Base-by-base conservation (phyloP, 37 sponge, comb jelly and placozoan genomes). In the Trichoplax adhaerens region DNA sequence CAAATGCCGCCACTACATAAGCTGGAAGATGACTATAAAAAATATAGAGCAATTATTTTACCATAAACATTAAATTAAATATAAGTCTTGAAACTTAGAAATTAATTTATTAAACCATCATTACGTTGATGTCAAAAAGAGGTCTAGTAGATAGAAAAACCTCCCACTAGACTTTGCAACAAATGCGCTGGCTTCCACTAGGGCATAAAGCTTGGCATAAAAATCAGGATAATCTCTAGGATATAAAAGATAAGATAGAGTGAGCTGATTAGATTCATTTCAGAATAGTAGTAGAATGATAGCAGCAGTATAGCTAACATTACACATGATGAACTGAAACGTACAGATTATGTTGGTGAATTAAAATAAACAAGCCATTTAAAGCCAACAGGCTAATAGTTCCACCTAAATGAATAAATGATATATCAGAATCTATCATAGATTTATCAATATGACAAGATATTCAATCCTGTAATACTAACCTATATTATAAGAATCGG, bases 1-100 rank as follows among this genome's bases (percentile, higher is more conserved):
- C 75, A 71, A 91, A 97, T 7, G 99, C 87, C 65, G 99, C 93
- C 6, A 92, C 87, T 60, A 97, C 55, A 74, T 97, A 97, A 53
- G 85, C 83, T 4, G 99, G 87, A 29, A 97, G 82, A 63, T 89
- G 94, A 0, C 91, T 91, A 57, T 48, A 68, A 47, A 46, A 50
- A n/a, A 12, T 3, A 50, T 65, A 57, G 58, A 3, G 5, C 4
- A 7, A 3, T 29, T 54, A 74, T 71, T 5, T 4, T 68, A 1
- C 63, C 2, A 68, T 65, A 29, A 68, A 5, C n/a, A 57, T 54
- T 5, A 72, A 29, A 68, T 50, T 7, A 53, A 2, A 62, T 58
- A 12, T 60, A 12, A n/a, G 62, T 12, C 62, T 12, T 8, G 62
- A n/a, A 12, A 60, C 6, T 71, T n/a, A 61, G 7, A 75, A 3